Evolutionary conservation across 2,797 vertebrate species (phyloP), one percentile per base, ranked within the genome.

Genomic region (Gorsachius magnificus): DNA sequence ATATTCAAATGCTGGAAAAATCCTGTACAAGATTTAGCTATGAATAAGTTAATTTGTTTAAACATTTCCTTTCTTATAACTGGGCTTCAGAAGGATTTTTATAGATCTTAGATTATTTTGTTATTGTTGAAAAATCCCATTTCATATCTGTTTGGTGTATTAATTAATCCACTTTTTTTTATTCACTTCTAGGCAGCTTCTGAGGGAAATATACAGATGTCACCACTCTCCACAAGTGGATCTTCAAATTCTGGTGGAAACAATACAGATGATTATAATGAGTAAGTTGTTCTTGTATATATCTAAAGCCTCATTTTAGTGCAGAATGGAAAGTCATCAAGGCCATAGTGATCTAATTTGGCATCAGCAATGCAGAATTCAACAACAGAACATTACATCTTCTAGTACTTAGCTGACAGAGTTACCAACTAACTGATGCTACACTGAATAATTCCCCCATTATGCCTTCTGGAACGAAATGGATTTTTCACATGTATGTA

Each of bases 161-260:
- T 76, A n/a, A 90, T 90, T 80, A 36, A 77, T 85, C 41, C 8
- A 0, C n/a, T 60, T 69, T 81, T 66, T 91, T 54, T 51, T 12
- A 17, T 80, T 97, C 19, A 79, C 65, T 96, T 97, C 50, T 94
- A 99, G 99, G 99, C 99, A 92, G 99, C 99, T 29, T 99, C 98
- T 97, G 99, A 99, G 94, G 99, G 99, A 46, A 99, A 99, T 96
- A 99, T 99, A 69, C 98, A 98, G 48, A 94, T 90, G 25, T 98
- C 98, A 64, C 97, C 98, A 22, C 95, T 95, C 66, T 96, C 98
- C 25, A 64, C 97, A 70, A 98, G 97, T 79, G 96, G 97, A 87
- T 95, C 97, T n/a, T 95, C 97, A 46, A 77, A 69, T 58, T 96
- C 97, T 86, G 98, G 98, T 75, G 98, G 97, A 90, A 98, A 97